Evolutionary conservation across 2,888 invertebrate species (phyloP).

Genomic region (Lithodes maja): DNA sequence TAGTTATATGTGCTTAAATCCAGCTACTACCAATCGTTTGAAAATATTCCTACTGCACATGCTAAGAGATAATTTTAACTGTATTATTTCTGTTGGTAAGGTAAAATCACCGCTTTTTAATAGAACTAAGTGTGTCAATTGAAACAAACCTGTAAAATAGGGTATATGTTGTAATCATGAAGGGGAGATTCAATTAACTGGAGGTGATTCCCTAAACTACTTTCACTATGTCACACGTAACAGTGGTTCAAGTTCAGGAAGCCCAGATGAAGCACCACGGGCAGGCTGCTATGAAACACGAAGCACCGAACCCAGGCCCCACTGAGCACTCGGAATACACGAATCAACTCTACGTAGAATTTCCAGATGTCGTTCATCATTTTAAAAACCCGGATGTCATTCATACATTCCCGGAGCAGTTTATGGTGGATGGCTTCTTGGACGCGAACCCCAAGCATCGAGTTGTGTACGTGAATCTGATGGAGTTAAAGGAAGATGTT

Average conservation of each 20-base stretch:
- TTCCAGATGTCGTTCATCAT: not conserved
- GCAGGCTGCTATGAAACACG: slow-evolving; percentile 2
- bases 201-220: not conserved
- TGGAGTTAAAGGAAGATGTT: not conserved
- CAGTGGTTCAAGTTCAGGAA: slow-evolving; percentile 43
- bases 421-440: too few species aligned
- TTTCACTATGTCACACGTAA: slow-evolving; percentile 44
- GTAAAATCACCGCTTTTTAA: not conserved
- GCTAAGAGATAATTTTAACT: not conserved
- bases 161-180: not conserved
- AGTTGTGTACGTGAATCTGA: not conserved
- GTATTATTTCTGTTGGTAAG: not conserved
- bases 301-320: not conserved
- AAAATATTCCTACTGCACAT: too few species aligned
- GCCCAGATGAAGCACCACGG: slow-evolving; percentile 5
- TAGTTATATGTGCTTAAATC: too few species aligned
- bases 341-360: not conserved
- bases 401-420: too few species aligned
- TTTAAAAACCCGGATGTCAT: not conserved
- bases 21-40: too few species aligned
- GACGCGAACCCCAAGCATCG: too few species aligned
- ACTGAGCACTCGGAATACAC: not conserved
- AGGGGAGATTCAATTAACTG: not conserved
- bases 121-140: not conserved
- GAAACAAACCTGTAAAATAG: not conserved